Evolutionary conservation across 1,140 invertebrate genomes (phyloP), one percentile per base, ranked within the genome.

Genomic region (Rhagoletis zephyria): DNA sequence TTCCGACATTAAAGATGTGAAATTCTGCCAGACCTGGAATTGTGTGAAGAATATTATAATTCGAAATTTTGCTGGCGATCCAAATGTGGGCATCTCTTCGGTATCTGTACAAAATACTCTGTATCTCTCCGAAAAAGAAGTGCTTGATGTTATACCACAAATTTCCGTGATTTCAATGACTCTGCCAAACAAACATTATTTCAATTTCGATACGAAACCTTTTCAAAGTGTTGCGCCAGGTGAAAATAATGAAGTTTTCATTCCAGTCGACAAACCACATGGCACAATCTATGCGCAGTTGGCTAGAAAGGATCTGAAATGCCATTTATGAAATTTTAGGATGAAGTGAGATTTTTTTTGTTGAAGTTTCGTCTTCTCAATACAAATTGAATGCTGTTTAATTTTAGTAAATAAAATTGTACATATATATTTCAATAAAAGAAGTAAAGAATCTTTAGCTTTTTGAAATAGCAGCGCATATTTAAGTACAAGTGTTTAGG

Each of bases 171-270:
- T 97, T 51, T 95, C 95, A 87, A 96, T 97, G 94, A 94, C 94
- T 86, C 95, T 97, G 95, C 96, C 96, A 0, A 97, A 97, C 90
- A 96, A 96, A 89, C 96, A 97, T 92, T 97, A 97, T 90, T 95
- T 96, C 88, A 95, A 95, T 86, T 94, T 96, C 19, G 96, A 97
- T 90, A 94, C 96, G 61, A 95, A 95, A 40, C 95, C 95, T 88
- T 97, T 97, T 92, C 93, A 94, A 3, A 94, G 94, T 30, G 90
- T 96, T 14, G 94, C 94, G 3, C 94, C 95, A 4, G 94, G 94
- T 0, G 94, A 94, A 30, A 95, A 95, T 70, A 95, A 96, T 89
- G 95, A 96, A 88, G 96, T 97, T 16, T 96, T 96, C 89, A 94
- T 96, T 48, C 96, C 96, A 9, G 94, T 95, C 19, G 96, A 96